phyloP scores from a whole-genome alignment of 2,113 vertebrate genomes.

The Elachura formosa region DNA sequence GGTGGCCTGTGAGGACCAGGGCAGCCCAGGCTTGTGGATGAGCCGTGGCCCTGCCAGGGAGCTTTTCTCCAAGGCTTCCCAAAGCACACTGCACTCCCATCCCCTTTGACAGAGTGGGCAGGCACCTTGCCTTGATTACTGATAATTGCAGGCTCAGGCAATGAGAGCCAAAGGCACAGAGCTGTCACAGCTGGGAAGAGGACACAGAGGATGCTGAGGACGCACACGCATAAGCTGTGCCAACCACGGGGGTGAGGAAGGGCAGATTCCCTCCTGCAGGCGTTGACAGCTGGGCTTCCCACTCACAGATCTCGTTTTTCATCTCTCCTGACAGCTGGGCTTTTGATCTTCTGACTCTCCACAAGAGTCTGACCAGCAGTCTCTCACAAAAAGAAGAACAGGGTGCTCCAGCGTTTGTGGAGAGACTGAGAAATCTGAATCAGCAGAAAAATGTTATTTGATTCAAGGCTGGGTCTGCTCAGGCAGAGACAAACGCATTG shows the following conservation, averaged over 20 bases:
- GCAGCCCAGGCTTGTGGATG: rapidly evolving
- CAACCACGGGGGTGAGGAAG: neutral
- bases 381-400: neutral
- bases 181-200: neutral
- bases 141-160: neutral
- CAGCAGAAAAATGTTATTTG: neutral
- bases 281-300: rapidly evolving
- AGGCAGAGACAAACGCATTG: neutral
- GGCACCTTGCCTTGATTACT: neutral
- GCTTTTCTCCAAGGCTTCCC: neutral
- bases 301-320: neutral
- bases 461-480: neutral
- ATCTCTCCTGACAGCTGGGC: neutral
- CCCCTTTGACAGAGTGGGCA: neutral
- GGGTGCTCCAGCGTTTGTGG: no score
- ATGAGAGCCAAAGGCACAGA: rapidly evolving
- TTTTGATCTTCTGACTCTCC: neutral
- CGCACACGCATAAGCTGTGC: neutral
- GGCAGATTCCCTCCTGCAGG: neutral
- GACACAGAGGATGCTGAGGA: neutral
- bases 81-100: neutral
- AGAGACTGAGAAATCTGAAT: neutral
- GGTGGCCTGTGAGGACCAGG: neutral
- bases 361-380: neutral
- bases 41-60: rapidly evolving